Evolutionary conservation across 1,140 invertebrate species (phyloP).

Genomic region (Atta texana): DNA sequence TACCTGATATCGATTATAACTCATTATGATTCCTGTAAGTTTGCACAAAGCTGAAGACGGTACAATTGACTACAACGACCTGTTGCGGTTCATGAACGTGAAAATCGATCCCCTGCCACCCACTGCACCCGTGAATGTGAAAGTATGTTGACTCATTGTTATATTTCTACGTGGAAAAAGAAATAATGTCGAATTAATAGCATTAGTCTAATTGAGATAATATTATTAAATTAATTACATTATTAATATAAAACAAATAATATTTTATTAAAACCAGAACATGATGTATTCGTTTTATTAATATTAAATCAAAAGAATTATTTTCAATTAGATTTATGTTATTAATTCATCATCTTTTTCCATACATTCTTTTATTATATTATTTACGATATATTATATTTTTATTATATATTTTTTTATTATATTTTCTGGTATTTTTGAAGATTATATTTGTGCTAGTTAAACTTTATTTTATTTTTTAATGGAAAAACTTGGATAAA

Average conservation of each 20-base stretch:
- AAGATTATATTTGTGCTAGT: not conserved
- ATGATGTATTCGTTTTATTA: not conserved
- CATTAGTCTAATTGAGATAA: not conserved
- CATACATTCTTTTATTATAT: not conserved
- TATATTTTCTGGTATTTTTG: not conserved
- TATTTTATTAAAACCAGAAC: not conserved
- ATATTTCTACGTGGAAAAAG: not conserved
- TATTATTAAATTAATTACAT: not conserved
- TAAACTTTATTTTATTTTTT: not conserved
- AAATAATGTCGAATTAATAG: not conserved
- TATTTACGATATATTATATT: not conserved
- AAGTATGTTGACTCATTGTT: slow-evolving; percentile 78
- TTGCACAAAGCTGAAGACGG: slow-evolving; percentile 88
- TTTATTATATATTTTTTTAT: not conserved
- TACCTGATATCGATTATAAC: slow-evolving; percentile 13
- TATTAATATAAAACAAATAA: not conserved
- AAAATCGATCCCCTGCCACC: slow-evolving; percentile 87
- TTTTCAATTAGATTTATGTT: not conserved
- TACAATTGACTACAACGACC: slow-evolving; percentile 88
- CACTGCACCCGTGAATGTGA: slow-evolving; percentile 85
- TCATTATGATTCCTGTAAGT: slow-evolving; percentile 75
- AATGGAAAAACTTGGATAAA: not conserved
- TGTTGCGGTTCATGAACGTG: slow-evolving; percentile 88
- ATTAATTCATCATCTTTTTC: not conserved
- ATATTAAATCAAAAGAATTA: not conserved